phyloP scores from a whole-genome alignment of 2,888 invertebrate genomes.

The Atherix ibis region DNA sequence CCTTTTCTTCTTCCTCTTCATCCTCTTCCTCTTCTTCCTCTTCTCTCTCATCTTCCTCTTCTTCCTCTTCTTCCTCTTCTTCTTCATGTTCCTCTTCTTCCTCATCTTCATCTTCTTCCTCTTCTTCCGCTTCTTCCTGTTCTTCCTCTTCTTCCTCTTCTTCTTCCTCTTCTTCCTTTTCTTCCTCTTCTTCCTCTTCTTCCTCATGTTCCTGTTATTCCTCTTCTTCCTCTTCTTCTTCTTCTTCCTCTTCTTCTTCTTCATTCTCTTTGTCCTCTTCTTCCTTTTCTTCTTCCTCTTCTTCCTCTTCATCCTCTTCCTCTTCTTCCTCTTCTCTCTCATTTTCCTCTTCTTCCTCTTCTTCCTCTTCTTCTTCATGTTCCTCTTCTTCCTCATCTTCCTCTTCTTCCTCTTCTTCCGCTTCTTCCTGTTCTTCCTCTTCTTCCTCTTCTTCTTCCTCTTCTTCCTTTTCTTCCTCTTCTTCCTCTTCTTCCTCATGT shows the following conservation, averaged over 20 bases:
- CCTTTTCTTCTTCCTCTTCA: constrained; percentile 1
- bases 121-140: not conserved
- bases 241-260: not conserved
- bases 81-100: not conserved
- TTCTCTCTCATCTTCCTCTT: not conserved
- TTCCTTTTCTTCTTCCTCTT: not conserved
- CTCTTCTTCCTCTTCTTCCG: not conserved
- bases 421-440: not conserved
- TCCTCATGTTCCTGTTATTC: not conserved
- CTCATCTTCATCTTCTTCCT: not conserved
- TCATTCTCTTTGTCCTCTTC: not conserved
- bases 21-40: not conserved
- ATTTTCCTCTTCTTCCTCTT: too few species aligned
- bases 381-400: not conserved
- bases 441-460: not conserved
- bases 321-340: not conserved
- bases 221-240: not conserved
- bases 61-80: not conserved
- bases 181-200: not conserved
- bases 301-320: too few species aligned
- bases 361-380: too few species aligned
- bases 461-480: too few species aligned
- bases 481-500: too few species aligned
- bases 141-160: not conserved
- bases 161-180: not conserved